phyloP scores from a whole-genome alignment of 1,140 invertebrate species.

The Drosophila grimshawi region DNA sequence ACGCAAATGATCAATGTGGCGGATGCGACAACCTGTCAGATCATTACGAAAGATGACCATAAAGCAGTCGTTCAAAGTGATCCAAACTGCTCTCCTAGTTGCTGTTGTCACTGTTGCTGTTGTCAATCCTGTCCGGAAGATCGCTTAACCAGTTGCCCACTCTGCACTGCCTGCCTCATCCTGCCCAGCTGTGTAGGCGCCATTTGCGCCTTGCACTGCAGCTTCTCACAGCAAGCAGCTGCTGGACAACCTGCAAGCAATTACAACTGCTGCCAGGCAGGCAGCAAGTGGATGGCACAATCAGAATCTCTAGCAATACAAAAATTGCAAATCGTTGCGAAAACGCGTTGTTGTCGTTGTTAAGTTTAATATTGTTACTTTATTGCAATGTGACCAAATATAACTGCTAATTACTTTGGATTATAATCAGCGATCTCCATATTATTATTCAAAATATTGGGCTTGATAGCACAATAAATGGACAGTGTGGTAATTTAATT shows the following conservation, averaged over 20 bases:
- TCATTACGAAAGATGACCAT: neutral
- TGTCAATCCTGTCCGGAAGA: slow-evolving; percentile 3
- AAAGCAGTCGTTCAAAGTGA: neutral
- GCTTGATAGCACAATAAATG: neutral
- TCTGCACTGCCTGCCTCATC: slow-evolving; percentile 57
- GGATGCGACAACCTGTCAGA: neutral
- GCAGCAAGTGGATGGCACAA: neutral
- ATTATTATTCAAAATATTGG: neutral
- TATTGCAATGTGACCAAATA: slow-evolving; percentile 17
- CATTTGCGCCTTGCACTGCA: slow-evolving; percentile 64
- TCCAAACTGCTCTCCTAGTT: neutral
- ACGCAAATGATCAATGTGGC: slow-evolving; percentile 35
- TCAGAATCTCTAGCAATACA: slow-evolving; percentile 10
- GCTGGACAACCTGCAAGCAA: neutral
- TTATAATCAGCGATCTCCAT: neutral
- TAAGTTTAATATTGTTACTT: slow-evolving; percentile 9
- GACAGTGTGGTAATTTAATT: too few species aligned
- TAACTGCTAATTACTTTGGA: neutral
- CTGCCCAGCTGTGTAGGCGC: slow-evolving; percentile 74
- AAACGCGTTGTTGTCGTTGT: slow-evolving; percentile 32
- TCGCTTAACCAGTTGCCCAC: slow-evolving; percentile 21
- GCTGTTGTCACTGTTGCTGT: slow-evolving; percentile 22
- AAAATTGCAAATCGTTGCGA: slow-evolving; percentile 12
- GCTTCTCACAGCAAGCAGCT: slow-evolving; percentile 13
- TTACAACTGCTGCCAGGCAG: slow-evolving; percentile 30